These are phyloP conservation scores for Pteropus rufus DNA, from an alignment of 2,797 vertebrate species.

Conservation along the genomic window DNA sequence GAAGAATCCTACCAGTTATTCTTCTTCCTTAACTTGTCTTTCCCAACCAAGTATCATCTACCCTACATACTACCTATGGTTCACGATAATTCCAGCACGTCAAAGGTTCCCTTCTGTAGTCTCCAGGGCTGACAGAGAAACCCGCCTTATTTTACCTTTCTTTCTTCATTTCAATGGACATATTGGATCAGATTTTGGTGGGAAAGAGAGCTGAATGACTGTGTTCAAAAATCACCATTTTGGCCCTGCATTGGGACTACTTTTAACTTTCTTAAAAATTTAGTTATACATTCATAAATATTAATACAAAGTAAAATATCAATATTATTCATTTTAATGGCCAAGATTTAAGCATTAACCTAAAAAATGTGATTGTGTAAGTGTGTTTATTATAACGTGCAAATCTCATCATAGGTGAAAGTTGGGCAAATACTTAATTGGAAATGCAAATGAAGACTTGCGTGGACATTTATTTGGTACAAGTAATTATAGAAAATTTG, in stretches of 20 bases:
- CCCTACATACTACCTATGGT: rapidly evolving
- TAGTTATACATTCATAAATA: background rate
- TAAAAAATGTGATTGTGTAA: background rate
- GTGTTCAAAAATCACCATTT: background rate
- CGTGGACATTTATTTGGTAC: background rate
- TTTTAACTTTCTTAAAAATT: background rate
- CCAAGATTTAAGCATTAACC: background rate
- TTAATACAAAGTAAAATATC: background rate
- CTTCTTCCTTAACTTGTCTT: background rate
- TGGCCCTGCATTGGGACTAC: background rate
- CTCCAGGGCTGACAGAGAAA: background rate
- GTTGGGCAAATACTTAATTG: background rate
- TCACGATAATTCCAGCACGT: background rate
- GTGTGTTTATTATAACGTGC: background rate
- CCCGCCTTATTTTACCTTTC: background rate
- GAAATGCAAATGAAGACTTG: constrained; percentile 27
- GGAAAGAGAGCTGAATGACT: background rate
- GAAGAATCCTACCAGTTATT: background rate
- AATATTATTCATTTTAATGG: background rate
- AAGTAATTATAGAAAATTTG: constrained; percentile 28
- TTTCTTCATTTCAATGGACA: background rate
- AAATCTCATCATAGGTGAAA: background rate
- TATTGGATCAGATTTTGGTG: background rate
- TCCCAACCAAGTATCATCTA: background rate
- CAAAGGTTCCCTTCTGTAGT: background rate